Evolutionary conservation across 2,797 vertebrate genomes (phyloP).

Genomic region (Ambastaia sidthimunki): DNA sequence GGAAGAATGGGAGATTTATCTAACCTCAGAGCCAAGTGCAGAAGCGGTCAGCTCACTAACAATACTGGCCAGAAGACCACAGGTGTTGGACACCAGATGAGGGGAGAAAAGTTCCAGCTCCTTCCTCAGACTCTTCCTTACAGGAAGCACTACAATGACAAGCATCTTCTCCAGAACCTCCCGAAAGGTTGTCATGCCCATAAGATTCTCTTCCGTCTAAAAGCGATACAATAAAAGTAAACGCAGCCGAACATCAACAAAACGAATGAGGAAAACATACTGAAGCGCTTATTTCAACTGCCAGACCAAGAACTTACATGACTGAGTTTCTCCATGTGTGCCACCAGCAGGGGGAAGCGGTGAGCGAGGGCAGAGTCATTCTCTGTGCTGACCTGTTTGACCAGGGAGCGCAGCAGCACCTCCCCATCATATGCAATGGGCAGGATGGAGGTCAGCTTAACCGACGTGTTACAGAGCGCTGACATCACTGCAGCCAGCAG

Average conservation of each 20-base stretch:
- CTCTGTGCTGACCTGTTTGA: conserved; percentile 98
- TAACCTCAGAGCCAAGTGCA: conserved; percentile 95
- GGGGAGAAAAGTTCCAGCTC: conserved; percentile 97
- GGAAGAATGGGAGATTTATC: conserved; percentile 20
- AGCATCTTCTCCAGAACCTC: conserved; percentile 99
- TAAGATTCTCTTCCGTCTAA: conserved; percentile 95
- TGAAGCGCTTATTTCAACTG: background rate
- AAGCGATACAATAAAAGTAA: background rate
- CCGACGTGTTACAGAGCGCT: conserved; percentile 94
- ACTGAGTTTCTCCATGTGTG: conserved; percentile 98
- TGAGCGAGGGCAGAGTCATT: conserved; percentile 96
- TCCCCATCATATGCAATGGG: conserved; percentile 97
- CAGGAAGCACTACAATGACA: conserved; percentile 95
- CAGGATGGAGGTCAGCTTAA: conserved; percentile 95
- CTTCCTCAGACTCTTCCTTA: conserved; percentile 93
- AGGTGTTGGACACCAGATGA: conserved; percentile 96
- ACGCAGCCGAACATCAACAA: background rate
- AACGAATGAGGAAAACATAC: background rate
- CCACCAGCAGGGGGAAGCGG: conserved; percentile 94
- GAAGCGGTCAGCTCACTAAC: conserved; percentile 98
- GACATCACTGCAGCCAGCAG: conserved; percentile 98
- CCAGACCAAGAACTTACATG: conserved; percentile 79
- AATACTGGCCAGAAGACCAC: conserved; percentile 93
- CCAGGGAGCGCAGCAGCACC: conserved; percentile 90
- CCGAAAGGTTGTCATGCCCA: conserved; percentile 97